Base-by-base conservation (phyloP, 2,797 vertebrate species). In the Tenualosa thibaudeaui region DNA sequence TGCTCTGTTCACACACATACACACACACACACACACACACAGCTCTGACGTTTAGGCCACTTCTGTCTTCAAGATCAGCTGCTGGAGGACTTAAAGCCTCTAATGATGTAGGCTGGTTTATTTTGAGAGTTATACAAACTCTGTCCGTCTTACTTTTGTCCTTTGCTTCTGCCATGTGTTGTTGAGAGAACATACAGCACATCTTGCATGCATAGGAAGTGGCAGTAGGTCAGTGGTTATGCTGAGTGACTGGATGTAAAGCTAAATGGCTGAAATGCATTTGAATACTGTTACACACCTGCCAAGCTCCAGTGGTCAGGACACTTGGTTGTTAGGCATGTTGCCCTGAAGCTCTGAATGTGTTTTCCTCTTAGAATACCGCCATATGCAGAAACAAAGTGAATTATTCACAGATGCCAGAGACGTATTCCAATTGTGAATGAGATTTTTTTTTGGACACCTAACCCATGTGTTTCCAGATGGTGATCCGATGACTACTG, bases 1-100 rank as follows among this genome's bases (percentile, higher is more conserved):
- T 78, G 71, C 71, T 78, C 15, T 22, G 37, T 19, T 40, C 3
- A 43, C 24, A 43, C 3, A 37, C 62, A 68, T 5, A 8, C 62
- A 37, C 31, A 37, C 65, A 71, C 60, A 65, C 22, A 65, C 60
- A 65, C 60, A 65, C 60, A 65, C 60, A 65, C 60, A 65, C 24
- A 24, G 54, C 54, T 56, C 54, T 56, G 54, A 56, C 22, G 54
- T 17, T 56, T 56, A 56, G 17, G 54, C 19, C 54, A 5, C 54
- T 22, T 56, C 54, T 19, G 17, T 56, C 54, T 62, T 24, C 6
- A 9, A 24, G 7, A 62, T 6, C 58, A 9, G n/a, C 7, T 19
- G 56, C 56, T 24, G 6, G 58, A 24, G 7, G 22, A 13, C 22
- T 24, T 62, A 24, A 24, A n/a, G 22, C 24, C n/a, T 62, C 51